phyloP scores from a whole-genome alignment of 1,140 invertebrate genomes.

The Pachypeltis micranthus region DNA sequence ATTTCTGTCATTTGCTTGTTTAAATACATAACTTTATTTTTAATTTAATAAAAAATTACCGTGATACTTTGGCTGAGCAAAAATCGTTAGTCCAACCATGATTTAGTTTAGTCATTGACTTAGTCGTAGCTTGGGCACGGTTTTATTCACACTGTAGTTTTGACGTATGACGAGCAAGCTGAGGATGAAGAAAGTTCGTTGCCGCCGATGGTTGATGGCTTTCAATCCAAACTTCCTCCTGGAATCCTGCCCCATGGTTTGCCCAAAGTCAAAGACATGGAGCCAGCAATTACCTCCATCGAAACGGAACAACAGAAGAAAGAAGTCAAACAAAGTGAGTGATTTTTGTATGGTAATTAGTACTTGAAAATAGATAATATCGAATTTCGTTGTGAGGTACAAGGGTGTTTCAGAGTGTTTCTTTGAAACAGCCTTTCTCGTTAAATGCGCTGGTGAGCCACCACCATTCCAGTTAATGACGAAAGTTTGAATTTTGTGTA shows the following conservation, averaged over 20 bases:
- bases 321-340: slow-evolving; percentile 35
- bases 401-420: too few species aligned
- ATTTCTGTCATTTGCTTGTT: too few species aligned
- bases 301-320: slow-evolving; percentile 56
- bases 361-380: background rate
- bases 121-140: background rate
- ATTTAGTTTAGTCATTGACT: too few species aligned
- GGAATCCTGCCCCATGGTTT: slow-evolving; percentile 82
- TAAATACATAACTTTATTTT: too few species aligned
- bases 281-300: slow-evolving; percentile 70
- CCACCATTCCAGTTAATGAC: too few species aligned
- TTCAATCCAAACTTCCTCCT: slow-evolving; percentile 78
- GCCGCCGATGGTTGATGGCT: slow-evolving; percentile 56
- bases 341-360: slow-evolving; percentile 9
- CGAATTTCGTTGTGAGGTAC: too few species aligned
- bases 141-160: slow-evolving; percentile 82
- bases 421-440: too few species aligned
- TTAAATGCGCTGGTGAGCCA: too few species aligned
- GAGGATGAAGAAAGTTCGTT: slow-evolving; percentile 89
- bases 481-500: too few species aligned
- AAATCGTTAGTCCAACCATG: too few species aligned
- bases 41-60: too few species aligned
- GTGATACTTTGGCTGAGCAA: too few species aligned
- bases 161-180: slow-evolving; percentile 96
- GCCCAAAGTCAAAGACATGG: slow-evolving; percentile 89